A percentile compares a stretch with the other conserved stretches of the same genome.
Evolutionary conservation across 1,140 invertebrate genomes (phyloP).

Genomic region (Lerema accius): DNA sequence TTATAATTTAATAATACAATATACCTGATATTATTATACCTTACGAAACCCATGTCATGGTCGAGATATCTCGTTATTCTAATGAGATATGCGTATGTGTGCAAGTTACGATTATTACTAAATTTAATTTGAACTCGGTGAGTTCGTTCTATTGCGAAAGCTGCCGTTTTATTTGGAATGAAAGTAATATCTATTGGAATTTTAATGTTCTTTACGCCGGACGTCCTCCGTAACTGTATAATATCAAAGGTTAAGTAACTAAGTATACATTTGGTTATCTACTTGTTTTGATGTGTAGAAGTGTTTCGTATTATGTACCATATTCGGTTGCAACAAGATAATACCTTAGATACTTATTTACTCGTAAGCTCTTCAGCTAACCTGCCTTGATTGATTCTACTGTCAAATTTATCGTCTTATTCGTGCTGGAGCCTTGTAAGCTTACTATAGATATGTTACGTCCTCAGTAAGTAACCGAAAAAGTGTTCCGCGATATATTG

Average conservation of each 20-base stretch:
- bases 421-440: too few relatives aligned
- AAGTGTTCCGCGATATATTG: too few relatives aligned
- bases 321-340: too few relatives aligned
- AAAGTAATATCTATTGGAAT: slow-evolving; percentile 10
- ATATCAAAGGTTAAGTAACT: not conserved
- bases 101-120: slow-evolving; percentile 7
- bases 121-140: slow-evolving; percentile 8
- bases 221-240: not conserved
- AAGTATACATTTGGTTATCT: not conserved
- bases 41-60: slow-evolving; percentile 7
- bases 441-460: too few relatives aligned
- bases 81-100: slow-evolving; percentile 10
- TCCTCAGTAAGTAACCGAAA: too few relatives aligned
- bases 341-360: too few relatives aligned
- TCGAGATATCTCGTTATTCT: not conserved
- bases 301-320: too few relatives aligned
- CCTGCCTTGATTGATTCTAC: too few relatives aligned
- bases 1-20: too few relatives aligned
- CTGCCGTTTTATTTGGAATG: not conserved
- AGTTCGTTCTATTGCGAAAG: slow-evolving; percentile 1
- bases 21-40: too few relatives aligned
- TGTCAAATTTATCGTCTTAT: too few relatives aligned
- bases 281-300: not conserved
- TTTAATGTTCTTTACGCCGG: slow-evolving; percentile 1
- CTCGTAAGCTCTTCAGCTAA: too few relatives aligned